Base-by-base conservation (phyloP, 2,113 vertebrate species). In the Diadophis punctatus region DNA sequence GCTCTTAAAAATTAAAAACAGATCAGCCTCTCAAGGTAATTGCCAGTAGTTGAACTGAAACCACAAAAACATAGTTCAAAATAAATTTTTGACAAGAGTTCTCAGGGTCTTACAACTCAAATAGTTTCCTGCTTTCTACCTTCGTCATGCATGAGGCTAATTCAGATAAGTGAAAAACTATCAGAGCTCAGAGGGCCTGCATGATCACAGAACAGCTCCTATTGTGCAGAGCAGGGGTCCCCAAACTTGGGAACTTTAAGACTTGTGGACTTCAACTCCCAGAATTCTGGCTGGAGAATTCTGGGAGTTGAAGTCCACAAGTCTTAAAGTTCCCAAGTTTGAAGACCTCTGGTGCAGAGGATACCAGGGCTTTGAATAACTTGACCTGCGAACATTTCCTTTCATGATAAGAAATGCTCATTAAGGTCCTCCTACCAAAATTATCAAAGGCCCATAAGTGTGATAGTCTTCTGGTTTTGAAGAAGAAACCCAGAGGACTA, bases 21-120 rank as follows among this genome's bases (percentile, higher is more conserved):
- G 91, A 22, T 49, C 86, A 0, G 0, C 22, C 87, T n/a, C 18
- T 10, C 91, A 90, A 93, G 27, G 14, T 18, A 34, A 86, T 53
- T 46, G n/a, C 86, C 27, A 87, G 25, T 80, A 94, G 74, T 18
- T 93, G 84, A 52, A 87, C 34, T 43, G 92, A 92, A 56, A 91
- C 56, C 90, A 90, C 16, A 93, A 95, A 87, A 90, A 49, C 11
- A 89, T 34, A 94, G 43, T 74, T 84, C n/a, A 94, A 10, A 56
- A 91, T 86, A 68, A 95, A 27, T 39, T 87, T 60, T 27, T 91
- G 58, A 51, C 52, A 74, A 0, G 56, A 39, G 53, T 94, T 86
- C 20, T 86, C 91, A 80, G 48, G n/a, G 93, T 8, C 3, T 91
- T 18, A 27, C 49, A 90, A 43, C n/a, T 43, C 1, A 30, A 55